Base-by-base conservation (phyloP, 2,888 invertebrate genomes). In the Pterostichus madidus region DNA sequence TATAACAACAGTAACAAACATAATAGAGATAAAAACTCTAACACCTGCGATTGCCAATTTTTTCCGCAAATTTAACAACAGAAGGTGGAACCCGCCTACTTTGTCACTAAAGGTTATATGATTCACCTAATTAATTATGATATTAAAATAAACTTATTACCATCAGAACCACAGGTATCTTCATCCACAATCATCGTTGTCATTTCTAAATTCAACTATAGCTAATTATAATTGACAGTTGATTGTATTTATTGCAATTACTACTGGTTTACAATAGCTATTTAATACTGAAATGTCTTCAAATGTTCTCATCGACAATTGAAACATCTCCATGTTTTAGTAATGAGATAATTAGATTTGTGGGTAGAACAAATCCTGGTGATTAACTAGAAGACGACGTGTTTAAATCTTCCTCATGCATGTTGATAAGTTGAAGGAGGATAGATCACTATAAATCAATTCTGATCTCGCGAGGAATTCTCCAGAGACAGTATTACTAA, bases 51-150 rank as follows among this genome's bases (percentile, higher is more conserved):
- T 15, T 39, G 46, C 17, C 44, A 64, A 39, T 71, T 71, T 71
- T 61, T 71, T 71, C 44, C 44, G 44, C n/a, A 64, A 71, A 44
- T 56, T 56, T 10, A 56, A 44, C 44, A 71, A 10, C 39, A 39
- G 68, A 71, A 71, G 68, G 68, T 71, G 46, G 44, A 39, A 17
- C 17, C 44, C 68, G 44, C 68, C 68, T 44, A 71, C 68, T 71
- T 2, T 13, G 15, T 71, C 44, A 15, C 44, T 31, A 52, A 32
- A 68, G 68, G 35, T 68, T 15, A 17, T 5, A 13, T 68, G 68
- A 68, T 39, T 68, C 68, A 68, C 68, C 68, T 68, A 39, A 68
- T 68, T 68, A 68, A 68, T 68, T 68, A 68, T 68, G 35, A 35
- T 76, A 76, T 76, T 53, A 35, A 56, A 76, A 76, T 52, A 53